Base-by-base conservation (phyloP, 2,113 vertebrate genomes). In the Myrmophylax atrothorax region DNA sequence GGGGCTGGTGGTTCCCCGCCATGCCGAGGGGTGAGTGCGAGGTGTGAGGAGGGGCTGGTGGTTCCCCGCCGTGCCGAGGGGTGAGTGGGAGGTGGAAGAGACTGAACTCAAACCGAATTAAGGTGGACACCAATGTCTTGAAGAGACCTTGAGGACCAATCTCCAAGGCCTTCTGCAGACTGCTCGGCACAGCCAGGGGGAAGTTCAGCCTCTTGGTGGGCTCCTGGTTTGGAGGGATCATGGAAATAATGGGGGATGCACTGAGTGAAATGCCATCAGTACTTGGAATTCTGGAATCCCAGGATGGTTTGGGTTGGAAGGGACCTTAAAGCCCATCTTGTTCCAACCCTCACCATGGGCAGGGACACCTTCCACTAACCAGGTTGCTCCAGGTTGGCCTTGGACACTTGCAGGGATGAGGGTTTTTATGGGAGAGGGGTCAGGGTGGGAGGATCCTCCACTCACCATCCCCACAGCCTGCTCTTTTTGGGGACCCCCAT, bases 21-120 rank as follows among this genome's bases (percentile, higher is more conserved):
- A 1, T 19, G 35, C 29, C 7, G 47, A 13, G 11, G 7, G 76
- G 99, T 99, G 94, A 98, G 99, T 96, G 49, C 9, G 18, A 5
- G 12, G 29, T 17, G 26, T 53, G 38, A 26, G 0, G 0, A 15
- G 20, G 25, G 10, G 1, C 0, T 42, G 18, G 66, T 58, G 4
- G 1, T 49, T 56, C 44, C 25, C 3, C 18, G 29, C 29, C 2
- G 1, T 19, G 35, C 29, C 7, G 47, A 13, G 11, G 7, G 9
- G n/a, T 14, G 83, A 52, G 10, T 0, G 0, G n/a, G 23, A 67
- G 64, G 37, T 64, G 44, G 9, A 15, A 10, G 9, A 24, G 84
- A 40, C 58, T 17, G 53, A 16, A 18, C 53, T 70, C 13, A 11
- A 8, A 29, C 35, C 46, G 24, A 29, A 8, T 63, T 13, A 20